phyloP scores from a whole-genome alignment of 1,140 invertebrate genomes.

The Orius laevigatus region DNA sequence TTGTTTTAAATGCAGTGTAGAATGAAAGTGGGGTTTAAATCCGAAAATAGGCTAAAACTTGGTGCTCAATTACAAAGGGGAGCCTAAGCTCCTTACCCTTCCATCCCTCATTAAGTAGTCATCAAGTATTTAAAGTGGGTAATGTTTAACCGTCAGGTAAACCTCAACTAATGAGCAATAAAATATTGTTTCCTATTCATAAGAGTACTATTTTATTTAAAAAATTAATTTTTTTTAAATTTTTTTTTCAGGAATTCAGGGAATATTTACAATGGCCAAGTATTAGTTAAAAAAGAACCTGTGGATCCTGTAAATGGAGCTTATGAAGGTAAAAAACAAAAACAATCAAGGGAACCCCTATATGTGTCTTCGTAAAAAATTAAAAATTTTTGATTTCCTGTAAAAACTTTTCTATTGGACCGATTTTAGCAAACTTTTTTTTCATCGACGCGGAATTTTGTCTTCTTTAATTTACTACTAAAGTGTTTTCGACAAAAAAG shows the following conservation, averaged over 20 bases:
- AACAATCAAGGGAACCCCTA: too few species aligned
- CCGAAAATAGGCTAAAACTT: conserved; percentile 1
- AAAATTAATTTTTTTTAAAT: too few species aligned
- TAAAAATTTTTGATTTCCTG: too few species aligned
- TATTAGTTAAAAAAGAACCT: conserved; percentile 5
- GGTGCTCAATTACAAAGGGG: neutral
- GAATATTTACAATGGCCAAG: neutral
- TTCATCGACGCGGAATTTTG: neutral
- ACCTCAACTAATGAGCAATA: neutral
- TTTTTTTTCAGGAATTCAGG: neutral
- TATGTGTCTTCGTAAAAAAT: too few species aligned
- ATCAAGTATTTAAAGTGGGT: conserved; percentile 7
- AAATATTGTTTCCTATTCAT: too few species aligned
- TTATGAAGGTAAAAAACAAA: conserved; percentile 1
- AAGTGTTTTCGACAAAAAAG: neutral
- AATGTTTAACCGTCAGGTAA: conserved; percentile 7
- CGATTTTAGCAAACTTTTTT: neutral
- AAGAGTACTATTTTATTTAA: too few species aligned
- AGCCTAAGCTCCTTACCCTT: conserved; percentile 1
- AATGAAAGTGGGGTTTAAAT: too few species aligned
- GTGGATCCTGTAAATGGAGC: neutral
- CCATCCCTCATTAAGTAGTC: conserved; percentile 5
- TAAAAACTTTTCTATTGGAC: too few species aligned
- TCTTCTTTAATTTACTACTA: too few species aligned
- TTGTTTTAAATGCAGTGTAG: too few species aligned